A percentile compares a stretch with the other conserved stretches of the same genome.
These are phyloP conservation scores for Nesidiocoris tenuis DNA, from an alignment of 2,888 invertebrate genomes.

Conservation along the genomic window DNA sequence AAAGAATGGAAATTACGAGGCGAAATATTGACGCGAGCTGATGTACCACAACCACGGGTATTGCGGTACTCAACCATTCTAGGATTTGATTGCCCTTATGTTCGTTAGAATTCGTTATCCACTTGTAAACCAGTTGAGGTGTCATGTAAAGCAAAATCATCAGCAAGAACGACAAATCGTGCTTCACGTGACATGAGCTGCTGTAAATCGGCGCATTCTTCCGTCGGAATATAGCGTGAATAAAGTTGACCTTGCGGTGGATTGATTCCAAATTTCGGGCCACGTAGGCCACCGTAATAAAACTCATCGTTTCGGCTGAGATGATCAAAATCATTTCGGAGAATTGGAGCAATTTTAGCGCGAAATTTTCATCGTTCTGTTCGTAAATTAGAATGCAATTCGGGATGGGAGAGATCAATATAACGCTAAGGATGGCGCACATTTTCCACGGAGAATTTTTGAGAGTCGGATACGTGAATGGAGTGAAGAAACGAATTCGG, in stretches of 20 bases:
- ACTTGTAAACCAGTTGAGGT: neutral
- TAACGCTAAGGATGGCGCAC: neutral
- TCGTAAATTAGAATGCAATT: neutral
- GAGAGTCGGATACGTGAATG: neutral
- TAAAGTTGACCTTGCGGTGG: neutral
- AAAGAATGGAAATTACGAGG: neutral
- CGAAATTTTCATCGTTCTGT: neutral
- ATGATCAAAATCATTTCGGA: conserved; percentile 7
- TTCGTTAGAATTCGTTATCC: neutral
- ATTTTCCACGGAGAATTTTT: neutral
- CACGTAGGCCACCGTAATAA: neutral
- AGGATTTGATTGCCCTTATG: neutral
- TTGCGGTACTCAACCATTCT: neutral
- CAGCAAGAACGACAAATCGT: neutral
- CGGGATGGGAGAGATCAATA: neutral
- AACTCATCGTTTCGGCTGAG: neutral
- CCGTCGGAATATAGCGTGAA: neutral
- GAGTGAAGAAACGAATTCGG: neutral
- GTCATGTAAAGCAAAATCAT: neutral
- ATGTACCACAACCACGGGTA: neutral
- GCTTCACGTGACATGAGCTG: neutral
- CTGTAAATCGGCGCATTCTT: neutral
- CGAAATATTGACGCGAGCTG: conserved; percentile 2
- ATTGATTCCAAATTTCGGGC: neutral
- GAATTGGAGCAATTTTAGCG: neutral